Evolutionary conservation across 1,140 invertebrate species (phyloP), one percentile per base, ranked within the genome.

Genomic region (Neuroterus valhalla): DNA sequence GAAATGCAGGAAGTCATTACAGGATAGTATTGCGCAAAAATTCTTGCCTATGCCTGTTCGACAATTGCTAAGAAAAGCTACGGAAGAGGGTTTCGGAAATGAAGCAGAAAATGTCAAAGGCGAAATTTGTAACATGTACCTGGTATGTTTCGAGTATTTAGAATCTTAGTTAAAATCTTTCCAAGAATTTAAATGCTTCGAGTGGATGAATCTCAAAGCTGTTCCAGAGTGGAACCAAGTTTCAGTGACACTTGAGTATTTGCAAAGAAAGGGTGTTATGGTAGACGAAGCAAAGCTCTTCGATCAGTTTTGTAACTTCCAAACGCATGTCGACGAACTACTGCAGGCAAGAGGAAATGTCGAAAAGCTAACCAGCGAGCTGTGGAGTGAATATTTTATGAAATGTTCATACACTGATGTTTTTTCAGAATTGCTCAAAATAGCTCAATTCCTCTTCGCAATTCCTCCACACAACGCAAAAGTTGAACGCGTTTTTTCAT

Each of bases 271-370:
- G 2, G 46, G 46, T 4, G 2, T 46, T 15, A 14, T 14, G n/a
- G 11, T 46, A 14, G 45, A 46, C n/a, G 45, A 46, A 46, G n/a
- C 45, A 46, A 46, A 46, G n/a, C 45, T 46, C 45, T 46, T 46
- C 12, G 45, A 46, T 46, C 45, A 46, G n/a, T 10, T 46, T 14
- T 46, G 45, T 46, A 14, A 14, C n/a, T 14, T 46, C n/a, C 45
- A 46, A 46, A 14, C n/a, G 14, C n/a, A 10, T 46, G 2, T 46
- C n/a, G n/a, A 46, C 11, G 45, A 46, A 10, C n/a, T 46, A 14
- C n/a, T 46, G 12, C 11, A 46, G 3, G n/a, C 11, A 46, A 46
- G n/a, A 10, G 45, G n/a, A 4, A 14, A 46, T 14, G n/a, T 14
- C 2, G 45, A 46, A 10, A 2, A 14, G 14, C 45, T 14, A 46